Percentiles rank a stretch among this genome's conserved stretches.
These are phyloP conservation scores for Stegostoma tigrinum DNA, from an alignment of 2,113 vertebrate species.

Conservation along the genomic window DNA sequence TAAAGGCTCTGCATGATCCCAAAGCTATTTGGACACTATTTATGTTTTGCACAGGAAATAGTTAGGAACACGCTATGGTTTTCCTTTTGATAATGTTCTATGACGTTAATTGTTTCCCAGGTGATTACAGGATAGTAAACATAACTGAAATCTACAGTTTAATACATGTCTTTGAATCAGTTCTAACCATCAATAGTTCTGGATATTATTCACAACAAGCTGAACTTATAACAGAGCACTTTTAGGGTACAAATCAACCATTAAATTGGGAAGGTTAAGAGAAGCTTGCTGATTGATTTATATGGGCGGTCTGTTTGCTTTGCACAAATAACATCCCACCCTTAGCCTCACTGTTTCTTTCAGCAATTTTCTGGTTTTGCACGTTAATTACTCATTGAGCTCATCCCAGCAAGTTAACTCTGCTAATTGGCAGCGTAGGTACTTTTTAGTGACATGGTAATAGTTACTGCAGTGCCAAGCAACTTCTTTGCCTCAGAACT, in stretches of 20 bases:
- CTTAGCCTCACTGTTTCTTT: neutral
- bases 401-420: neutral
- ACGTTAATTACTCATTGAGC: neutral
- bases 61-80: neutral
- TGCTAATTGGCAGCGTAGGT: neutral
- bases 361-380: neutral
- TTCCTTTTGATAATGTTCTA: neutral
- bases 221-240: neutral
- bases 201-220: neutral
- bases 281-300: neutral
- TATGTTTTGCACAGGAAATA: neutral
- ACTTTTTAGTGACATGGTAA: neutral
- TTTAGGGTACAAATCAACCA: neutral
- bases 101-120: no score
- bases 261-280: neutral
- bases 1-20: neutral
- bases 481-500: neutral
- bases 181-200: neutral
- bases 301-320: neutral
- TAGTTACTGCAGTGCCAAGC: neutral
- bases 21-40: neutral
- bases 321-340: neutral
- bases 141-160: neutral
- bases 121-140: neutral
- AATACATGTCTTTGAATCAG: neutral